Evolutionary conservation across 1,140 invertebrate species (phyloP), one percentile per base, ranked within the genome.

Genomic region (Aculops lycopersici): DNA sequence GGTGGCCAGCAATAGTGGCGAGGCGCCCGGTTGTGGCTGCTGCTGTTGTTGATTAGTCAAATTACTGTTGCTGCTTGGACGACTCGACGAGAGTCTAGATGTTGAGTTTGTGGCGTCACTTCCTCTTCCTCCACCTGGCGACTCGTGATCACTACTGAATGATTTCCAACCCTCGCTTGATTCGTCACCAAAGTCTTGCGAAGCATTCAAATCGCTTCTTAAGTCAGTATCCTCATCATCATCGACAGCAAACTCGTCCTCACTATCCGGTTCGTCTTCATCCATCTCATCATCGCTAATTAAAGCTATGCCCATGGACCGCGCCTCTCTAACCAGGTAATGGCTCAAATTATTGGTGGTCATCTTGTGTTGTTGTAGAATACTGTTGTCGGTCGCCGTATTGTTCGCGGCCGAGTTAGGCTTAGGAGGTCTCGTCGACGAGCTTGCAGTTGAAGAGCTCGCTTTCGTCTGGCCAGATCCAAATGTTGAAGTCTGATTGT

Each of bases 141-240:
- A n/a, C n/a, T 58, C 24, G n/a, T 31, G 24, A 8, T 8, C 8
- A 31, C 24, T 31, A n/a, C 8, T 31, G 8, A n/a, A 31, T n/a
- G 24, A 31, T 31, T 31, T 8, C 24, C 24, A 31, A 31, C 24
- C n/a, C n/a, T 31, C 24, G n/a, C n/a, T n/a, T 8, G 8, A 31
- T 31, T n/a, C n/a, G 8, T 31, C 24, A 31, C n/a, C 24, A 31
- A 8, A 8, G 24, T 31, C 24, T 8, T 31, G n/a, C 24, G 8
- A n/a, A n/a, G 24, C 8, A 31, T 8, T 31, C 24, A n/a, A 8
- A 8, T 31, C 24, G 24, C n/a, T n/a, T 31, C n/a, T n/a, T n/a
- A 31, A 31, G 24, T 31, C 24, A 31, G 8, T n/a, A 31, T 31
- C 24, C 8, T 31, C 24, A n/a, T 31, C 24, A 31, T 31, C 24